Conservation (phyloP, 2,797 vertebrate species). For the Sebastes minor region DNA sequence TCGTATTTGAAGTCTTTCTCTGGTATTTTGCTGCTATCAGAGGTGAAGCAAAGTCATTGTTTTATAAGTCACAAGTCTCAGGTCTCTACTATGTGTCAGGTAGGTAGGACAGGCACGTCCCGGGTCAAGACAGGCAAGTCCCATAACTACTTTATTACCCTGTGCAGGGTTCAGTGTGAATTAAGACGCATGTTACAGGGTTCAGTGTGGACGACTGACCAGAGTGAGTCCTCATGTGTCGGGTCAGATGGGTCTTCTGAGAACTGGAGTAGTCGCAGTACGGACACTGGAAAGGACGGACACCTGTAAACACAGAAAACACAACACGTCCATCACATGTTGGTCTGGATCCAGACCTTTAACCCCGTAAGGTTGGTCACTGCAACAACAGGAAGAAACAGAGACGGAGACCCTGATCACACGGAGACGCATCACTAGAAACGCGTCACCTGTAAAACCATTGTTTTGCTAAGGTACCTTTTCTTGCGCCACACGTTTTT, state of each 20-base stretch:
- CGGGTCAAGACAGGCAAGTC: too few species aligned
- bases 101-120: too few species aligned
- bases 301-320: conserved; percentile 81
- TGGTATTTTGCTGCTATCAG: not conserved
- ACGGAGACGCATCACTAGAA: too few species aligned
- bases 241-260: conserved; percentile 97
- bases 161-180: not conserved
- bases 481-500: too few species aligned
- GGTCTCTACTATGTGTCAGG: too few species aligned
- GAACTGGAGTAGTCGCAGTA: conserved; percentile 98
- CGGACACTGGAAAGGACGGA: conserved; percentile 93
- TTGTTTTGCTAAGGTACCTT: too few species aligned
- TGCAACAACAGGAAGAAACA: not conserved
- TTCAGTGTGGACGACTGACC: conserved; percentile 79
- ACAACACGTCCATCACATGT: too few species aligned
- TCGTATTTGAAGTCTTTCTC: not conserved
- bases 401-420: not conserved
- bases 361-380: not conserved
- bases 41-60: not conserved
- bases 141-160: not conserved
- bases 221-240: conserved; percentile 98
- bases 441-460: too few species aligned
- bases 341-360: not conserved
- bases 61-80: too few species aligned
- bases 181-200: not conserved